Evolutionary conservation across 53 echinoderm and acorn worm species (phyloP).

Genomic region (Apostichopus leukothele): DNA sequence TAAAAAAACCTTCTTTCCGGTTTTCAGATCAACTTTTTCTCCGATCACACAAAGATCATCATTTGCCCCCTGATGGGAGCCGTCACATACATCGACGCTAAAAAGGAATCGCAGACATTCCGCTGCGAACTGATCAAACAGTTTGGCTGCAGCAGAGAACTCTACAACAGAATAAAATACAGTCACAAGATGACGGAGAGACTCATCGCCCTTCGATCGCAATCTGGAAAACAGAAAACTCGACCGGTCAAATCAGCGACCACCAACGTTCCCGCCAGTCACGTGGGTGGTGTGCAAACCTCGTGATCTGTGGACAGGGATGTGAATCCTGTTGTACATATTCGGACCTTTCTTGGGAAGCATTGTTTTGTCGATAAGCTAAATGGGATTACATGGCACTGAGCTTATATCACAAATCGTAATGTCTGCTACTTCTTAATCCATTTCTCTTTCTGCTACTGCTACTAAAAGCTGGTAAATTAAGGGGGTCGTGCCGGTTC

Average conservation of each 20-base stretch:
- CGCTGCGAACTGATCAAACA: slow-evolving; percentile 73
- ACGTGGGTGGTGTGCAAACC: neutral
- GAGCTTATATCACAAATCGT: no score
- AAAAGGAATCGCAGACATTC: slow-evolving; percentile 71
- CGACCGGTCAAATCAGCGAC: neutral
- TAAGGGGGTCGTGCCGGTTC: no score
- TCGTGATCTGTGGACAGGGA: neutral
- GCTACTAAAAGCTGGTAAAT: no score
- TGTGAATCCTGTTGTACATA: no score
- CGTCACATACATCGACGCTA: slow-evolving; percentile 85
- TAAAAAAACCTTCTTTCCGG: neutral
- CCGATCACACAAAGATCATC: slow-evolving; percentile 93
- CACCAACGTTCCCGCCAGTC: neutral
- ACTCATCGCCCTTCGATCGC: slow-evolving; percentile 41
- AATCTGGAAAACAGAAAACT: slow-evolving; percentile 16
- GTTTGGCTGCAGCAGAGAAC: slow-evolving; percentile 71
- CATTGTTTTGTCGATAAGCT: no score
- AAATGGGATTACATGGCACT: no score
- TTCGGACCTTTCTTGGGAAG: no score
- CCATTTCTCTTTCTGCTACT: no score
- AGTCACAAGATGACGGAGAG: slow-evolving; percentile 79
- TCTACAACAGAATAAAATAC: slow-evolving; percentile 64
- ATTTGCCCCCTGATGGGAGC: slow-evolving; percentile 86
- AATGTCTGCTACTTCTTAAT: no score
- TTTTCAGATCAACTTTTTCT: slow-evolving; percentile 92